A percentile compares a stretch with the other conserved stretches of the same genome.
Conservation (phyloP, 1,140 invertebrate genomes). For the Solenopsis invicta region DNA sequence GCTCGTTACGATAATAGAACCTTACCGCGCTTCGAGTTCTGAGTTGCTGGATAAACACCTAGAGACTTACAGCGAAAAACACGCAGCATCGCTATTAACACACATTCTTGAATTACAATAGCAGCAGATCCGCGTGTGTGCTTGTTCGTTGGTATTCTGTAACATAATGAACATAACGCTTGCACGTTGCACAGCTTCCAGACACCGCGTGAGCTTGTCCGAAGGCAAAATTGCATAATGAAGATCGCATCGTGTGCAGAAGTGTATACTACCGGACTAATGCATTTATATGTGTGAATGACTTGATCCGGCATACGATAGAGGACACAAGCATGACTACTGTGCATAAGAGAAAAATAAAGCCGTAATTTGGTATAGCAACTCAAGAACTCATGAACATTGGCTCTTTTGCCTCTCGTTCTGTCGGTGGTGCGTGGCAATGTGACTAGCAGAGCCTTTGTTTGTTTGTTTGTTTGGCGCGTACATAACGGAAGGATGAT, state of each 20-base stretch:
- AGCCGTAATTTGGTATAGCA: conserved; percentile 41
- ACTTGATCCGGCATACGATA: conserved; percentile 42
- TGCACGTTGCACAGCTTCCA: conserved; percentile 59
- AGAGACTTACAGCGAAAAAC: background rate
- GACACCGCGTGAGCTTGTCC: conserved; percentile 43
- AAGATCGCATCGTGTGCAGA: conserved; percentile 42
- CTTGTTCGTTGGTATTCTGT: conserved; percentile 4
- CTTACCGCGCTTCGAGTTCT: conserved; percentile 28
- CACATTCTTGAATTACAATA: background rate
- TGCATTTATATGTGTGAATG: conserved; percentile 53
- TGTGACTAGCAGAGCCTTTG: conserved; percentile 85
- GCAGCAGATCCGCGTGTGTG: conserved; percentile 27
- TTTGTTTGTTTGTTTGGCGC: conserved; percentile 86
- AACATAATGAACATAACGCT: conserved; percentile 32
- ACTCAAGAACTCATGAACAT: conserved; percentile 59
- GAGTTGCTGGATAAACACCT: conserved; percentile 47
- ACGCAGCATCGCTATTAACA: conserved; percentile 13
- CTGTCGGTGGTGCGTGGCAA: conserved; percentile 81
- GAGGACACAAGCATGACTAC: conserved; percentile 53
- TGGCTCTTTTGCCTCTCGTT: conserved; percentile 76
- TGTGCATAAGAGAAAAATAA: conserved; percentile 47
- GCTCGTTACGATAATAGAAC: conserved; percentile 19
- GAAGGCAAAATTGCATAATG: conserved; percentile 37
- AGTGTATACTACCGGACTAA: conserved; percentile 36
- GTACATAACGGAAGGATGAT: conserved; percentile 84